Percentiles rank a stretch among this genome's conserved stretches.
Conservation (phyloP, 2,797 vertebrate genomes). For the Phyllotis vaccarum region DNA sequence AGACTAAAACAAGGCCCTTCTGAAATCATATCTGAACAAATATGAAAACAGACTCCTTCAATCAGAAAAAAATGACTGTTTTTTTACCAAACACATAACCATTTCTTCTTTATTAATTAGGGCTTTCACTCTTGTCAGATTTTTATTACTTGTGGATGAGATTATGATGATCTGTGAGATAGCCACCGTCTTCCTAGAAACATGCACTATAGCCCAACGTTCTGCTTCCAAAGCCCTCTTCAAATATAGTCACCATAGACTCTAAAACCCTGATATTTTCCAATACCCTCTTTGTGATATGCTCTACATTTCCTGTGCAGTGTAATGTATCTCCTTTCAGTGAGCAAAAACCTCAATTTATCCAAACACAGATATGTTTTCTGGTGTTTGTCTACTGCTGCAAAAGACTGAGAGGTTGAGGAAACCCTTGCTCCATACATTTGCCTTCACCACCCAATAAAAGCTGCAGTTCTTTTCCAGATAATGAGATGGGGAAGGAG, state of each 20-base stretch:
- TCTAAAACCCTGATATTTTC: not conserved
- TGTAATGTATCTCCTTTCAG: not conserved
- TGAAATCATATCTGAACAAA: not conserved
- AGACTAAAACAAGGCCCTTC: not conserved
- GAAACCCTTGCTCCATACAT: not conserved
- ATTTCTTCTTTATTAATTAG: not conserved
- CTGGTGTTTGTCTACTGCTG: not conserved
- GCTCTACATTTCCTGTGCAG: rapidly evolving
- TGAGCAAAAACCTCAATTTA: not conserved
- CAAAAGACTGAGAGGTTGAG: not conserved
- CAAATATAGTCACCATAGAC: not conserved
- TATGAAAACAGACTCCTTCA: not conserved
- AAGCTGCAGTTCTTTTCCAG: not conserved
- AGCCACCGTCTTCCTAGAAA: not conserved
- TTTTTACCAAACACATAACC: not conserved
- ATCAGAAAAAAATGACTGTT: not conserved
- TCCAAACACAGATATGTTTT: not conserved
- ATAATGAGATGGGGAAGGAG: rapidly evolving
- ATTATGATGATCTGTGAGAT: not conserved
- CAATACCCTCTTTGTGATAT: not conserved
- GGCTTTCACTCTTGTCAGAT: not conserved
- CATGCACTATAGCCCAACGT: not conserved
- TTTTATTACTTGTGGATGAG: not conserved
- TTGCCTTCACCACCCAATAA: not conserved
- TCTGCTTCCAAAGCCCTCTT: not conserved